Conservation (phyloP, 2,113 vertebrate species). For the Rhizomys pruinosus region DNA sequence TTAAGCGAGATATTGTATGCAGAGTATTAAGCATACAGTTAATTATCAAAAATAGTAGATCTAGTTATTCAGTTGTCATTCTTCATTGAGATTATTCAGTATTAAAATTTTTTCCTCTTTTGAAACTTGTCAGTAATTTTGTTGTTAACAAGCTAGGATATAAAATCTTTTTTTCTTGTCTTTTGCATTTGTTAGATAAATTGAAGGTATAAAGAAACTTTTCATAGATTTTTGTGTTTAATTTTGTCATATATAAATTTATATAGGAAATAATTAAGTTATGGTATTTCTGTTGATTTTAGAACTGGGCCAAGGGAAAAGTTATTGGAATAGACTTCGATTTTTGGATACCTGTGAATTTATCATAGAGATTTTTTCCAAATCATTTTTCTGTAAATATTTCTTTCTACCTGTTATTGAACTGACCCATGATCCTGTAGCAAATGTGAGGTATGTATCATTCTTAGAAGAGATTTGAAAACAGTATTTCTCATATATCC, state of each 20-base stretch:
- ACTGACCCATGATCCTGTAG: conserved; percentile 94
- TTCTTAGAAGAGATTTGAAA: conserved; percentile 30
- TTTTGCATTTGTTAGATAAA: conserved; percentile 38
- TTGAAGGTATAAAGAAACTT: conserved; percentile 30
- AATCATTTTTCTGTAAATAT: conserved; percentile 96
- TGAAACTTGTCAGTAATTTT: conserved; percentile 36
- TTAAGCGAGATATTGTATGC: not conserved
- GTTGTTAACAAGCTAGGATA: not conserved
- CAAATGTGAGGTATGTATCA: conserved; percentile 94
- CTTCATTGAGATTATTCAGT: not conserved
- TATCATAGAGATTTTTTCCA: conserved; percentile 95
- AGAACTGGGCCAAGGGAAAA: conserved; percentile 96
- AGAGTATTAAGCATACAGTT: not conserved
- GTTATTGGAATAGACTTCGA: conserved; percentile 96
- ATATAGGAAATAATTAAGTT: conserved; percentile 52
- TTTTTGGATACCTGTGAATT: conserved; percentile 97
- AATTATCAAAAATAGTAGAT: not conserved
- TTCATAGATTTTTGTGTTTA: conserved; percentile 15
- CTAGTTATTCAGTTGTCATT: not conserved
- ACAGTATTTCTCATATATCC: not conserved
- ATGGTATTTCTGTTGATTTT: conserved; percentile 74
- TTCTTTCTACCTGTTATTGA: conserved; percentile 94
- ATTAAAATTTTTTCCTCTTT: conserved; percentile 20
- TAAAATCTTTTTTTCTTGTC: not conserved
- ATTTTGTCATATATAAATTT: conserved; percentile 49